Base-by-base conservation (phyloP, 1,140 invertebrate genomes). In the Ceratosolen solmsi region DNA sequence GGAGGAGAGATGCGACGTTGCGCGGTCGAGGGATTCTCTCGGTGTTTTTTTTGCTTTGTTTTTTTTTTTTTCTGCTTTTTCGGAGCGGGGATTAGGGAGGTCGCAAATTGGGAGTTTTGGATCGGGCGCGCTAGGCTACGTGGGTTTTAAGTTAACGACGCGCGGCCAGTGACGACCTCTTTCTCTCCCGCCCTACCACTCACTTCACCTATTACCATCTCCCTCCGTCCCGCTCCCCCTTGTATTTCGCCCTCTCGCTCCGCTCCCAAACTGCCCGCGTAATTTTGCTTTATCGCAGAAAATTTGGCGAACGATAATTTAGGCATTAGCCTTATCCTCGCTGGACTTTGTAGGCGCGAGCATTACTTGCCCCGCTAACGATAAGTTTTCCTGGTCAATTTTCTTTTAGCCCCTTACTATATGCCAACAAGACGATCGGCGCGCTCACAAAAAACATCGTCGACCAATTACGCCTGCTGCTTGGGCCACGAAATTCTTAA, bases 41-140 rank as follows among this genome's bases (percentile, higher is more conserved):
- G n/a, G 11, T 2, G 41, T 22, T 71, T 38, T 72, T 20, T 51
- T 38, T 70, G 2, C 17, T 70, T 38, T n/a, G 2, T 25, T 65
- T 65, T 65, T 65, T 65, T 65, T 65, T 30, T 36, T 65, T 65
- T 30, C 5, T 65, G 25, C 33, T 30, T 17, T 65, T 17, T 65
- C 63, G 27, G 17, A 70, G 25, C 38, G 27, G 33, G 51, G 51
- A 73, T 74, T 56, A 56, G 51, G 72, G 51, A 56, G 72, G 1
- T 74, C 72, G 72, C 30, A 58, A 74, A 74, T 74, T 74, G 72
- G 38, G 51, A 74, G 51, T 74, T 74, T 74, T 36, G 51, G n/a
- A 74, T 54, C 41, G 41, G 36, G 65, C 33, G 60, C 20, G 33
- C 33, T 20, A 38, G 33, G 17, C 22, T 68, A n/a, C 63, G 33